These are phyloP conservation scores for Papio anubis DNA, from an alignment of 2,113 vertebrate species.

Conservation along the genomic window DNA sequence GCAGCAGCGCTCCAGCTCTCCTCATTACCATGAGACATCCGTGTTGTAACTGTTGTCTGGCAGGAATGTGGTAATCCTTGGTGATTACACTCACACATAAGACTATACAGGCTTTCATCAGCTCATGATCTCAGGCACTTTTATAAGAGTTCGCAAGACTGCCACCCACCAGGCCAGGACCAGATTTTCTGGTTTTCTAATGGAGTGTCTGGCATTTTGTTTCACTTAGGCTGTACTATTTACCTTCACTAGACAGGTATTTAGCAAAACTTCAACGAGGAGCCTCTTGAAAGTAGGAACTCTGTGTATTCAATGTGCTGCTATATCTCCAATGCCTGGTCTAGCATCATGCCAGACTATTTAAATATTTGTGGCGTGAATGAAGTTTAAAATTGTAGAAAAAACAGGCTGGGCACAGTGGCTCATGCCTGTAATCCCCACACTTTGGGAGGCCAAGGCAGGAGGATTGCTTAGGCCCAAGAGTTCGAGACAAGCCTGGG, in stretches of 20 bases:
- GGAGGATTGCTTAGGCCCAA: too few species aligned
- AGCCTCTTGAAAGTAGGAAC: neutral
- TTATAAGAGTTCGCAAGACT: constrained; percentile 65
- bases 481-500: too few species aligned
- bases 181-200: constrained; percentile 76
- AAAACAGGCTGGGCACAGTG: neutral
- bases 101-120: constrained; percentile 70
- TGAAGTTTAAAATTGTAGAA: neutral
- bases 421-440: too few species aligned
- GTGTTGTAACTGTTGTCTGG: constrained; percentile 46
- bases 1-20: neutral
- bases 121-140: constrained; percentile 72
- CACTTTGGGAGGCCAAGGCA: too few species aligned
- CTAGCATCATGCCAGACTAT: neutral
- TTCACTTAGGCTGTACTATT: constrained; percentile 31
- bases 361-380: neutral
- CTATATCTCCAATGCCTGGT: neutral
- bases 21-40: neutral
- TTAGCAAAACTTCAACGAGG: constrained; percentile 28
- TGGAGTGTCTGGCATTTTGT: constrained; percentile 56
- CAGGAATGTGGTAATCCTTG: constrained; percentile 60
- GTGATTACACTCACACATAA: constrained; percentile 58
- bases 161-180: constrained; percentile 72
- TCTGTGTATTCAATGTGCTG: neutral
- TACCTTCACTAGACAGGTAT: neutral